Base-by-base conservation (phyloP, 2,888 invertebrate genomes). In the Trissoscelio sp. region DNA sequence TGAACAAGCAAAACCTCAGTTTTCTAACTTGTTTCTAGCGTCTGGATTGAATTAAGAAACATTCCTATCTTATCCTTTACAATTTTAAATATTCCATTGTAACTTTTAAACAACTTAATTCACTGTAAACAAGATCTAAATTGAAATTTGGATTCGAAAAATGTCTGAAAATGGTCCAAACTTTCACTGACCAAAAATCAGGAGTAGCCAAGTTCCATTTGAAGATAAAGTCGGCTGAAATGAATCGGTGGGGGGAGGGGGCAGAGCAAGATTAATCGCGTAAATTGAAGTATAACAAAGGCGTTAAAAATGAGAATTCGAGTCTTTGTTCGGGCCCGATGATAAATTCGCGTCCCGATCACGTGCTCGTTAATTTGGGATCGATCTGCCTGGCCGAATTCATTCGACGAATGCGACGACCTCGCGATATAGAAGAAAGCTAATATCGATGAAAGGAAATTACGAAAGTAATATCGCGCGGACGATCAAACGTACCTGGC, bases 361-460 rank as follows among this genome's bases (percentile, higher is more conserved):
- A 70, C 39, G 37, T 62, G 64, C 34, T 64, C 70, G 57, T 79
- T 79, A 73, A 79, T 67, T 79, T 58, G 7, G 9, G 44, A 53
- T 60, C 72, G 48, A 70, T 64, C 48, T 0, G 37, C 18, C n/a
- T 24, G 12, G 12, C 22, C 53, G 46, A 62, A 67, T 79, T 73
- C 55, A 67, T 28, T 60, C 22, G 62, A 16, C 31, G 55, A 57
- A 66, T 44, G 16, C 60, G 46, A 57, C 20, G 37, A 37, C 2
- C 31, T 11, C 16, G 53, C 58, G 62, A 53, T 31, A 70, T 69
- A 67, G 51, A 75, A 44, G 73, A 74, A 72, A 82, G 77, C 62
- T 75, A 67, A 79, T 75, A 79, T 62, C 75, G 72, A 72, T 79
- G 67, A 72, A 77, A 82, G 69, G 62, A 79, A 75, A 72, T 75